phyloP scores from a whole-genome alignment of 1,140 invertebrate species.

The Cataglyphis hispanica region DNA sequence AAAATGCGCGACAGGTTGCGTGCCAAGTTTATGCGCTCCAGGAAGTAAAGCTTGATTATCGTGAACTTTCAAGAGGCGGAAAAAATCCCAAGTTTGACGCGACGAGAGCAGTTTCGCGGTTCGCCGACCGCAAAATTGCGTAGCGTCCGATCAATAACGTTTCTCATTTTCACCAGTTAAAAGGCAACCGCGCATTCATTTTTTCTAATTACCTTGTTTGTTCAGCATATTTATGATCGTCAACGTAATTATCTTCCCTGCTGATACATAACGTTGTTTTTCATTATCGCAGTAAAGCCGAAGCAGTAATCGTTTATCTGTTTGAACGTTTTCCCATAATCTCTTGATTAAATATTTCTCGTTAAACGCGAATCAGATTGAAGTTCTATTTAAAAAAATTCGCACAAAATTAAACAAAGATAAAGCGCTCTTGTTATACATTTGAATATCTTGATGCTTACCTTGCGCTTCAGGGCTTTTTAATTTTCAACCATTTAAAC shows the following conservation, averaged over 20 bases:
- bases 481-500: constrained; percentile 12
- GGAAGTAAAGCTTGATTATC: constrained; percentile 54
- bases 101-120: constrained; percentile 54
- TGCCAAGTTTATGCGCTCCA: constrained; percentile 43
- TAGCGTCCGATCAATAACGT: constrained; percentile 44
- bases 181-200: constrained; percentile 28
- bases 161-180: constrained; percentile 45
- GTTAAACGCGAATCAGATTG: neutral
- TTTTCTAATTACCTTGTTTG: constrained; percentile 60
- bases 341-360: constrained; percentile 19
- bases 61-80: constrained; percentile 43
- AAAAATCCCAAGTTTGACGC: constrained; percentile 60
- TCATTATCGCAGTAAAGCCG: constrained; percentile 15
- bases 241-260: constrained; percentile 33
- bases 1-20: constrained; percentile 39
- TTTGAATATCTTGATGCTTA: constrained; percentile 9
- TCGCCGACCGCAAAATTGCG: constrained; percentile 55
- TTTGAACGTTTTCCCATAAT: neutral
- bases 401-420: neutral
- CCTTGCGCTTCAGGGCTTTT: neutral
- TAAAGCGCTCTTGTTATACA: neutral
- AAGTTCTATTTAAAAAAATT: neutral
- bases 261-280: constrained; percentile 35
- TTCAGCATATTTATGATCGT: constrained; percentile 42
- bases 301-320: neutral